A percentile compares a stretch with the other conserved stretches of the same genome.
phyloP scores from a whole-genome alignment of 92 coral and sea anemone genomes.

The Zoanthus solanderi region DNA sequence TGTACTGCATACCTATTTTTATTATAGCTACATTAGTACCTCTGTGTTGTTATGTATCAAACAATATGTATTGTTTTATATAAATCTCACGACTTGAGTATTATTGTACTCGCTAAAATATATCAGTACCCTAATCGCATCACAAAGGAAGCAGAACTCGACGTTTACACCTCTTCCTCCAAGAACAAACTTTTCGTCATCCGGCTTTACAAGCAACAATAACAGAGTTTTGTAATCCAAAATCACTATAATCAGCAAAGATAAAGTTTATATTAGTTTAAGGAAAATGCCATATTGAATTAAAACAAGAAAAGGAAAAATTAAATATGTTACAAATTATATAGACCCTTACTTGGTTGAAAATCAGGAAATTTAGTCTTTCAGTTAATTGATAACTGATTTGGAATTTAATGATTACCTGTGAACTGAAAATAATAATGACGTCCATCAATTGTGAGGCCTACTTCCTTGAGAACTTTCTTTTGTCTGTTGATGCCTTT shows the following conservation, averaged over 20 bases:
- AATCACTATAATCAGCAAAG: constrained; percentile 9
- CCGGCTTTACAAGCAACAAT: constrained; percentile 19
- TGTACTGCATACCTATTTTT: constrained; percentile 9
- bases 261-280: neutral
- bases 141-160: constrained; percentile 50
- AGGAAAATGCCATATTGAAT: neutral
- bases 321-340: neutral
- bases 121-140: constrained; percentile 47
- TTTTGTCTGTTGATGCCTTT: constrained; percentile 22
- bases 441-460: constrained; percentile 10
- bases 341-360: neutral
- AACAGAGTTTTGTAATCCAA: neutral
- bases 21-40: neutral
- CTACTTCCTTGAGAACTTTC: constrained; percentile 25
- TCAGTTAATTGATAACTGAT: neutral
- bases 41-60: neutral
- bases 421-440: constrained; percentile 17
- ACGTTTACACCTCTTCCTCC: constrained; percentile 49
- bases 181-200: constrained; percentile 39
- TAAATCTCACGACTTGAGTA: neutral
- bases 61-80: neutral
- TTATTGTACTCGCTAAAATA: neutral
- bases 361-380: neutral
- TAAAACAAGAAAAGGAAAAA: constrained; percentile 5
- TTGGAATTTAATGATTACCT: constrained; percentile 1